A percentile compares a stretch with the other conserved stretches of the same genome.
Evolutionary conservation across 1,140 invertebrate genomes (phyloP).

Genomic region (Macrotrachela quadricornifera): DNA sequence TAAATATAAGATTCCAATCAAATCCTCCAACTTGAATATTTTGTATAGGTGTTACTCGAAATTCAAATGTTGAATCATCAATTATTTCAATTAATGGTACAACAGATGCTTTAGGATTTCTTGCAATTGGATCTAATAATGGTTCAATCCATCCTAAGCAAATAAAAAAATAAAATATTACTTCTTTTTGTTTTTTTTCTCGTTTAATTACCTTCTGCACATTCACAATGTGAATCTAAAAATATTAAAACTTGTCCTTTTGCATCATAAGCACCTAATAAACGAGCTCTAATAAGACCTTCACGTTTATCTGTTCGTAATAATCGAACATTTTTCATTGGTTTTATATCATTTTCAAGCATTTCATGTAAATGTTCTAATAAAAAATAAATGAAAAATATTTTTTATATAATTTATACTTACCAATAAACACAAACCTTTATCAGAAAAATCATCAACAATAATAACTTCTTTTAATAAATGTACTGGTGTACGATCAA

Average conservation of each 20-base stretch:
- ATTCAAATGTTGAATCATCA: conserved; percentile 7
- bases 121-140: conserved; percentile 2
- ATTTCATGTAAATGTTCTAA: conserved; percentile 69
- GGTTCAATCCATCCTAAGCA: conserved; percentile 9
- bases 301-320: conserved; percentile 47
- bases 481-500: conserved; percentile 52
- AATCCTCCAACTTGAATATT: conserved; percentile 23
- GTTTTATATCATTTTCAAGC: conserved; percentile 72
- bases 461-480: conserved; percentile 73
- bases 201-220: conserved; percentile 7
- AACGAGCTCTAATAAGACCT: conserved; percentile 70
- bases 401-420: not conserved
- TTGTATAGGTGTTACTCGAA: not conserved
- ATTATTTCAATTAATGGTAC: conserved; percentile 8
- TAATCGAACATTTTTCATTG: conserved; percentile 66
- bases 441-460: conserved; percentile 82
- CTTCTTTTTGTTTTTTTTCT: no score
- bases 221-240: conserved; percentile 82
- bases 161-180: not conserved
- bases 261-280: conserved; percentile 58
- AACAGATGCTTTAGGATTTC: not conserved
- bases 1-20: conserved; percentile 42
- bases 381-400: not conserved
- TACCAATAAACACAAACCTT: conserved; percentile 49
- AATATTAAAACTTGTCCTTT: conserved; percentile 71